A percentile compares a stretch with the other conserved stretches of the same genome.
phyloP scores from a whole-genome alignment of 1,140 invertebrate species.

The Drosophila bocki region DNA sequence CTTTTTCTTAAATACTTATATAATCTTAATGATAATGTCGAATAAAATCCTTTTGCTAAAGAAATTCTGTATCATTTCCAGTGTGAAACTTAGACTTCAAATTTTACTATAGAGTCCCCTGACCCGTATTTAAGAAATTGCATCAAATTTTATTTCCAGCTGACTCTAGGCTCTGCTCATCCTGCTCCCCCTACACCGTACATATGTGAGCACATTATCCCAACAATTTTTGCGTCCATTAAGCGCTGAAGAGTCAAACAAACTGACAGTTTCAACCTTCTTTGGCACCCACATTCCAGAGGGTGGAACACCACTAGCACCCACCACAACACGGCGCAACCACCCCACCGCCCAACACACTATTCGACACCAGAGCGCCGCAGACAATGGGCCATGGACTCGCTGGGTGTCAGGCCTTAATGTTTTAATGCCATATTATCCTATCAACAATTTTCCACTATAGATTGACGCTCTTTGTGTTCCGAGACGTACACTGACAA shows the following conservation, averaged over 20 bases:
- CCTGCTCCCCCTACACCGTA: background rate
- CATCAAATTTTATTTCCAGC: background rate
- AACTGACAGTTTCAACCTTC: conserved; percentile 49
- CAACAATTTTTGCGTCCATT: conserved; percentile 33
- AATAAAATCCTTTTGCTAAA: background rate
- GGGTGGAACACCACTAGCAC: background rate
- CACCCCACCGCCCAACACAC: conserved; percentile 2
- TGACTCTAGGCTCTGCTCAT: background rate
- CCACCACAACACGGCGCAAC: background rate
- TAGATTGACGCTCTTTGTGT: conserved; percentile 32
- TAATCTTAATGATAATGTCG: background rate
- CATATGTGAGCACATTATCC: conserved; percentile 8
- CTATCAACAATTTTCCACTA: conserved; percentile 69
- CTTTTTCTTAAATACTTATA: too few relatives aligned
- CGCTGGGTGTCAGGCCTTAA: conserved; percentile 55
- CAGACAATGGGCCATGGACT: conserved; percentile 27
- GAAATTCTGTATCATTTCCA: background rate
- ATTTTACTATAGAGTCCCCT: too few relatives aligned
- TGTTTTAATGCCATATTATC: conserved; percentile 77
- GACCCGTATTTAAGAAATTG: background rate
- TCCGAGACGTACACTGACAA: conserved; percentile 4
- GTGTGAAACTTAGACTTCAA: background rate
- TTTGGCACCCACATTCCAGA: conserved; percentile 6
- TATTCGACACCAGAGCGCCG: conserved; percentile 23
- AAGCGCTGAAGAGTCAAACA: conserved; percentile 39